Evolutionary conservation across 2,797 vertebrate genomes (phyloP).

Genomic region (Phoxinus dragarum): DNA sequence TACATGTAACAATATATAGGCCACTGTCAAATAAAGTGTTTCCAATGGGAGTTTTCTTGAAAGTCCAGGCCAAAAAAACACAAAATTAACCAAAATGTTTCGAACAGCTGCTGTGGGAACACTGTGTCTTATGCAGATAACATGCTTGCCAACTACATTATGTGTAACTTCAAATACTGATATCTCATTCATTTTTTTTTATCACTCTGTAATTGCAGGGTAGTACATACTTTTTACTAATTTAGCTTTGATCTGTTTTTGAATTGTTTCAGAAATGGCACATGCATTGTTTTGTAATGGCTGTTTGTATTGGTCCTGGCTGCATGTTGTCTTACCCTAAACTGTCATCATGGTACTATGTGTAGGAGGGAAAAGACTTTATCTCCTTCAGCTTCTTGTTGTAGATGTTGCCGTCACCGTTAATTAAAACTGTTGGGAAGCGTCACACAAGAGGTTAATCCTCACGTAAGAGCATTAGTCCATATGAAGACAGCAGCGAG

Average conservation of each 20-base stretch:
- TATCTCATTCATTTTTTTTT: not conserved
- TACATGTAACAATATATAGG: not conserved
- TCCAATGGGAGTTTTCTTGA: too few species aligned
- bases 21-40: not conserved
- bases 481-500: slow-evolving; percentile 44
- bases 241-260: not conserved
- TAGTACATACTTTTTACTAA: not conserved
- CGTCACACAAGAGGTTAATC: slow-evolving; percentile 65
- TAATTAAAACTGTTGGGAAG: slow-evolving; percentile 59
- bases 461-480: slow-evolving; percentile 63
- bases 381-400: slow-evolving; percentile 12
- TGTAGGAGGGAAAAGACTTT: slow-evolving; percentile 11
- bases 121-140: not conserved
- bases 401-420: not conserved
- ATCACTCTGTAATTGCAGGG: not conserved
- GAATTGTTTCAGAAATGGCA: not conserved
- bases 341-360: not conserved
- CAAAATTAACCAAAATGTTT: not conserved
- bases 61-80: not conserved
- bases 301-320: not conserved
- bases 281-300: not conserved
- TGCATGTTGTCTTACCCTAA: not conserved
- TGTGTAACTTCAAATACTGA: not conserved
- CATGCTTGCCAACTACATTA: not conserved
- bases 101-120: not conserved